Evolutionary conservation across 2,113 vertebrate genomes (phyloP).

Genomic region (Catharus minimus): DNA sequence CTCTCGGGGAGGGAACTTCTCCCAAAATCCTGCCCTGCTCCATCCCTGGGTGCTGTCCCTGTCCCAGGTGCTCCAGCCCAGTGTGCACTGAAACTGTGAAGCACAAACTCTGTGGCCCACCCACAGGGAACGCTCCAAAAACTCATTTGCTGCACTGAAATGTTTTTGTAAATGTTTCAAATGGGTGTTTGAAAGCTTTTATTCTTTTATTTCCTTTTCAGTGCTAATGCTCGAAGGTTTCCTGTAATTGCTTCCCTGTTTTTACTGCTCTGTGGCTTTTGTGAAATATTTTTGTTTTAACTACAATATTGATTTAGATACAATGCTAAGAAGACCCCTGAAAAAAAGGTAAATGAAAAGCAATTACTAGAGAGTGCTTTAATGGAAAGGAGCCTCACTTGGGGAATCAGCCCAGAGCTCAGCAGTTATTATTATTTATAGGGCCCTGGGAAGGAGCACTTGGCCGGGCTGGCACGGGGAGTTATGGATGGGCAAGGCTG

Average conservation of each 20-base stretch:
- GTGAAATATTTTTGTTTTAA: conserved; percentile 69
- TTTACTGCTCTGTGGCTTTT: conserved; percentile 46
- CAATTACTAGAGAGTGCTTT: conserved; percentile 53
- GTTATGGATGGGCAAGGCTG: neutral
- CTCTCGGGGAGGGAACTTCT: neutral
- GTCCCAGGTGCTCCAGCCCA: neutral
- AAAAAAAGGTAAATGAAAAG: conserved; percentile 62
- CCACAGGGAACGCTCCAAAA: neutral
- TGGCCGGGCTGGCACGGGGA: neutral
- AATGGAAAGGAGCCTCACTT: conserved; percentile 44
- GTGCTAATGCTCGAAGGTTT: conserved; percentile 30
- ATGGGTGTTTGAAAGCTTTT: neutral
- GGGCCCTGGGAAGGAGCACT: conserved; percentile 19
- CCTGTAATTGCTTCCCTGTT: conserved; percentile 53
- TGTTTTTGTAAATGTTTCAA: conserved; percentile 29
- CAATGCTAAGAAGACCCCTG: conserved; percentile 32
- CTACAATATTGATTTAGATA: conserved; percentile 63
- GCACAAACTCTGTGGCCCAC: neutral
- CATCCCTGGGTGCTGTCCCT: neutral
- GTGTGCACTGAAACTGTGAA: rapidly evolving
- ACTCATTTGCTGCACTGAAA: conserved; percentile 1
- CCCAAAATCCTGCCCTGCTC: neutral
- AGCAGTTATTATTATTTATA: conserved; percentile 38
- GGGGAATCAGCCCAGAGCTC: conserved; percentile 20
- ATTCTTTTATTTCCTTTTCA: conserved; percentile 28